Conservation (phyloP, 2,113 vertebrate species). For the Aldabrachelys gigantea region DNA sequence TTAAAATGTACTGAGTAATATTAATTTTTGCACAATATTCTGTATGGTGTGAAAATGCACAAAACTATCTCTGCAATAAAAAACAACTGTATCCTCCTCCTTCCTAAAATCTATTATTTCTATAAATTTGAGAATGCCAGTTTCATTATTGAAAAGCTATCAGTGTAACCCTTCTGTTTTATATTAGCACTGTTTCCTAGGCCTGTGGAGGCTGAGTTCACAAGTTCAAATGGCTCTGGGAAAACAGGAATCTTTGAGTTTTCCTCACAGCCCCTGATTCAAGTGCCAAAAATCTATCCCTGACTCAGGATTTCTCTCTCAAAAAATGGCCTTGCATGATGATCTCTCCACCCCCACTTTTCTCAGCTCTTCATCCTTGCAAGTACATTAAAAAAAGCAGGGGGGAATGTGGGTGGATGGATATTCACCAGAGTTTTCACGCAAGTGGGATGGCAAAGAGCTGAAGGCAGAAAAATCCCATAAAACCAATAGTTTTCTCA, state of each 20-base stretch:
- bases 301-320: conserved; percentile 22
- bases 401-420: background rate
- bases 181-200: background rate
- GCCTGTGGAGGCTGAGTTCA: background rate
- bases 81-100: background rate
- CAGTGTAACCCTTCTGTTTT: background rate
- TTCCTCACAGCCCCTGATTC: background rate
- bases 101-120: background rate
- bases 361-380: conserved; percentile 7
- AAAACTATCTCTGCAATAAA: background rate
- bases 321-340: conserved; percentile 3
- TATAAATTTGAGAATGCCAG: background rate
- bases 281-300: background rate
- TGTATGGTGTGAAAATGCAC: background rate
- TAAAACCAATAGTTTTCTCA: background rate
- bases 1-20: background rate
- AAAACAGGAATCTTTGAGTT: background rate
- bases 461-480: background rate
- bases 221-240: background rate
- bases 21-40: background rate
- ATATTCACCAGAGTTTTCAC: background rate
- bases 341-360: background rate
- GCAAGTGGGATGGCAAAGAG: background rate
- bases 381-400: background rate
- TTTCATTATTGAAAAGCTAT: background rate